Base-by-base conservation (phyloP, 1,140 invertebrate genomes). In the Artemia franciscana region DNA sequence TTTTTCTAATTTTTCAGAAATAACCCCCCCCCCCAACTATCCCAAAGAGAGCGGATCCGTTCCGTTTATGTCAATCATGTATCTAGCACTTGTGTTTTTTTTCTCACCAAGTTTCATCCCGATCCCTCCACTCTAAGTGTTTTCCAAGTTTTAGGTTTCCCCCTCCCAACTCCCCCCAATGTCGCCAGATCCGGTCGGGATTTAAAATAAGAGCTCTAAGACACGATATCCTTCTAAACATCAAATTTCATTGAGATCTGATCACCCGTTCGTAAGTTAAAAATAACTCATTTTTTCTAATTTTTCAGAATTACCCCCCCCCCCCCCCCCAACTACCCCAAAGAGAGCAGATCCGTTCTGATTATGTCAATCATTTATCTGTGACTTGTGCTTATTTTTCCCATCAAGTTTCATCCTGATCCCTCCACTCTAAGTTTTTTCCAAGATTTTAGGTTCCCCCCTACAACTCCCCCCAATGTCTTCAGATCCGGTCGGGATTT, bases 121-220 rank as follows among this genome's bases (percentile, higher is more conserved):
- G 30, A 39, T 39, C 30, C n/a, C 30, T 39, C 30, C n/a, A 39
- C 7, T 39, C 30, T 39, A 39, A 39, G 30, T n/a, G 30, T n/a
- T n/a, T n/a, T n/a, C n/a, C n/a, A n/a, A n/a, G n/a, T n/a, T n/a
- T n/a, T n/a, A n/a, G 30, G 30, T 39, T n/a, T 7, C 30, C 7
- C n/a, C 7, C n/a, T n/a, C 30, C 30, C 30, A 7, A 7, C 30
- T n/a, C 30, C 30, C 30, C 30, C 7, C 7, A 39, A 7, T 7
- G 30, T 39, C n/a, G n/a, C n/a, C 30, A n/a, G 27, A 60, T 62
- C 24, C 39, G 25, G 7, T 27, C 61, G n/a, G 24, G 51, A 58
- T 25, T 28, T 27, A 18, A 60, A 59, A 12, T 30, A 51, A n/a
- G n/a, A n/a, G n/a, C n/a, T n/a, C n/a, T n/a, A n/a, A 24, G 18